Evolutionary conservation across 2,113 vertebrate species (phyloP).

Genomic region (Mastomys natalensis): DNA sequence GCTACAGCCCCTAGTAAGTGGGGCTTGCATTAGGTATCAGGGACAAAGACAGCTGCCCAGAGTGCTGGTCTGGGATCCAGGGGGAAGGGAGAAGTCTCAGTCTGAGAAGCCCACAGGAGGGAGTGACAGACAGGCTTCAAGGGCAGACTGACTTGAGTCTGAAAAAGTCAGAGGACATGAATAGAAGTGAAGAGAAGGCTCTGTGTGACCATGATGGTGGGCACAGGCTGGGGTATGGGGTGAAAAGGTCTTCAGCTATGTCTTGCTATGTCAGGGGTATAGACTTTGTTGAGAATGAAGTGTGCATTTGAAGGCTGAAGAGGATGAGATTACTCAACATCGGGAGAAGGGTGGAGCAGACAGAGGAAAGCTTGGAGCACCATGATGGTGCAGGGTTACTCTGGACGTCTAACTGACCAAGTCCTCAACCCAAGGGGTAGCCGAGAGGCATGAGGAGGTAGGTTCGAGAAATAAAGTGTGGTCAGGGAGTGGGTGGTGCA

Average conservation of each 20-base stretch:
- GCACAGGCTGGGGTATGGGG: accelerated
- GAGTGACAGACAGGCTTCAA: neutral
- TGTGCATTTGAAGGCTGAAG: neutral
- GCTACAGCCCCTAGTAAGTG: neutral
- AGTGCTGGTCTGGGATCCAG: neutral
- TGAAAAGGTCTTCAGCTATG: neutral
- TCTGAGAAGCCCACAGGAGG: neutral
- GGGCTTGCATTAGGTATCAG: neutral
- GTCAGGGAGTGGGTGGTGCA: accelerated
- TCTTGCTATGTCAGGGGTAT: too few species aligned
- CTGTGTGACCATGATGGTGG: neutral
- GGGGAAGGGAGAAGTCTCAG: too few species aligned
- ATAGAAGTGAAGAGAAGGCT: accelerated
- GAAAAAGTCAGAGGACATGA: neutral
- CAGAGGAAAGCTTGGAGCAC: neutral
- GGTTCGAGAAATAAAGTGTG: neutral
- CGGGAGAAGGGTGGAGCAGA: neutral
- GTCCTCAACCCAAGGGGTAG: neutral
- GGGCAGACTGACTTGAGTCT: neutral
- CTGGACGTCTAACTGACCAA: neutral
- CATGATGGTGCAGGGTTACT: neutral
- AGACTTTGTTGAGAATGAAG: neutral
- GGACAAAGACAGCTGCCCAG: neutral
- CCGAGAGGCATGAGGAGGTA: too few species aligned
- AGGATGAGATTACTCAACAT: neutral